Evolutionary conservation across 2,888 invertebrate species (phyloP), one percentile per base, ranked within the genome.

Genomic region (Pristionchus maxplancki): DNA sequence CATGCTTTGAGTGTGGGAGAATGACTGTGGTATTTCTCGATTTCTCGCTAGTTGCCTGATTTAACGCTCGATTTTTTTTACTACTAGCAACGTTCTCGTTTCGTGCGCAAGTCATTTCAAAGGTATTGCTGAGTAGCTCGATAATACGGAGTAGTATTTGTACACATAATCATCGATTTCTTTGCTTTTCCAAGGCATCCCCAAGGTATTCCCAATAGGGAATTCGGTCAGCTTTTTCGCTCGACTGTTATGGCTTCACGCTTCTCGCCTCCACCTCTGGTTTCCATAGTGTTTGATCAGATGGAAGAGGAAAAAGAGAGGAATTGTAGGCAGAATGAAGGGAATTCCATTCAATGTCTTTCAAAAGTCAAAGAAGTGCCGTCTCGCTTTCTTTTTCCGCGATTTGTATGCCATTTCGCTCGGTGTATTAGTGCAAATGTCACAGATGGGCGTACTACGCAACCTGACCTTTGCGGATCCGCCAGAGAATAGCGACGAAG

Each of bases 281-380:
- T 78, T 78, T 44, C 78, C 78, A 28, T 78, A 78, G 78, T 78
- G 44, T 78, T 78, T 78, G 78, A 78, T 78, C 78, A 78, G 78
- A 13, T 28, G 8, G 44, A n/a, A 28, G 78, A n/a, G n/a, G 34
- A 28, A 78, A 44, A 48, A 44, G 40, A 40, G 20, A 28, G 1
- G 20, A 71, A 67, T 67, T 67, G 64, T 67, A 67, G 64, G 64
- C 64, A 34, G 37, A 71, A 20, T 6, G 28, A 64, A 20, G 31
- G 37, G 24, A 34, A 24, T 71, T 37, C 71, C 71, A 37, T 37
- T 37, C 37, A 71, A 37, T 37, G 37, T 17, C 71, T 71, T 71
- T 71, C 71, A 37, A 71, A 71, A 37, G 71, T 37, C 37, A 24
- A 6, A n/a, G 58, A 6, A 58, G 24, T 50, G 15, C 58, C n/a